phyloP scores from a whole-genome alignment of 2,888 invertebrate species.

The Omphaloscelis lunosa region DNA sequence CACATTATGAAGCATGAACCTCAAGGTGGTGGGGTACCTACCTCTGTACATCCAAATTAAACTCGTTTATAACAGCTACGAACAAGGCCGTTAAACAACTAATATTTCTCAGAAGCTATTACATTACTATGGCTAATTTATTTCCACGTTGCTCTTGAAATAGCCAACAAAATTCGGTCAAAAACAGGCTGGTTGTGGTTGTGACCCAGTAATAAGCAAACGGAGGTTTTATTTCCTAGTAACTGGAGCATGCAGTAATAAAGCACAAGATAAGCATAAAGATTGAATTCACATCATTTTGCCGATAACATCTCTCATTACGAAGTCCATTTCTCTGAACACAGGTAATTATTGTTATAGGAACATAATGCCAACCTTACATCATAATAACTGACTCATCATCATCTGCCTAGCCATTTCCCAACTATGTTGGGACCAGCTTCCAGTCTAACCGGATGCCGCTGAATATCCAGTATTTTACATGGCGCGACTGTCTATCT shows the following conservation, averaged over 20 bases:
- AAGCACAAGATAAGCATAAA: slow-evolving; percentile 37
- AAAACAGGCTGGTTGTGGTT: not conserved
- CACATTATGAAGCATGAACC: slow-evolving; percentile 46
- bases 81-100: slow-evolving; percentile 37
- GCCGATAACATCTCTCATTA: slow-evolving; percentile 25
- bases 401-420: no score
- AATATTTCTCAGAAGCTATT: not conserved
- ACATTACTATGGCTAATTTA: not conserved
- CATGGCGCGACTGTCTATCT: no score
- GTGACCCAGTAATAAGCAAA: slow-evolving; percentile 12
- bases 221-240: slow-evolving; percentile 20
- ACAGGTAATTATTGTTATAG: not conserved
- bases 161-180: not conserved
- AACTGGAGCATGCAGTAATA: slow-evolving; percentile 44
- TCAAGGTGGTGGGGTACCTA: slow-evolving; percentile 49
- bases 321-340: slow-evolving; percentile 12
- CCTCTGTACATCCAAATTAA: slow-evolving; percentile 32
- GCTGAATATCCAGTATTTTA: no score
- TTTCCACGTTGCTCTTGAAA: not conserved
- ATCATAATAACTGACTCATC: not conserved
- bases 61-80: slow-evolving; percentile 22
- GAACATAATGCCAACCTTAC: not conserved
- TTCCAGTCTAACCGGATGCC: no score
- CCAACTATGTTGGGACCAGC: no score
- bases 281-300: slow-evolving; percentile 31